These are phyloP conservation scores for Scomber scombrus DNA, from an alignment of 2,113 vertebrate species.

Conservation along the genomic window DNA sequence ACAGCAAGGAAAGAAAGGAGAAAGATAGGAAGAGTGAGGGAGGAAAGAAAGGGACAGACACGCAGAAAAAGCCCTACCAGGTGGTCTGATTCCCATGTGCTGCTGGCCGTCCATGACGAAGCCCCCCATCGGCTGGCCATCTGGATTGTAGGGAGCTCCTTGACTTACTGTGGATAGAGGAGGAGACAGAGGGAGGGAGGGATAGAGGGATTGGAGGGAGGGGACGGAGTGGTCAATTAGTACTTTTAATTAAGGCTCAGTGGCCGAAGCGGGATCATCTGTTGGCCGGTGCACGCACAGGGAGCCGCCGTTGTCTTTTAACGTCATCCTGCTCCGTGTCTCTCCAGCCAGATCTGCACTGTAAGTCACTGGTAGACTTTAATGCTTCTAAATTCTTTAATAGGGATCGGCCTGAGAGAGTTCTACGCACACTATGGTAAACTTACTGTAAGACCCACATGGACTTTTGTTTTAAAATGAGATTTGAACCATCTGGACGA, in stretches of 20 bases:
- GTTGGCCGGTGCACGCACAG: conserved; percentile 74
- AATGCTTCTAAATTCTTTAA: conserved; percentile 63
- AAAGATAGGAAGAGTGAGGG: conserved; percentile 30
- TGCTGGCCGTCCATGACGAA: conserved; percentile 99
- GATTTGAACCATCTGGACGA: conserved; percentile 34
- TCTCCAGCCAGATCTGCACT: conserved; percentile 25
- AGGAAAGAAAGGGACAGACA: conserved; percentile 67
- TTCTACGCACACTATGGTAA: conserved; percentile 16
- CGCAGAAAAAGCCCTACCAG: conserved; percentile 89
- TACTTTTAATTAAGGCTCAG: conserved; percentile 87
- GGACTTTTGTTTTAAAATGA: conserved; percentile 22
- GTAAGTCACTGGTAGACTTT: conserved; percentile 66
- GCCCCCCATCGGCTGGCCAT: conserved; percentile 99
- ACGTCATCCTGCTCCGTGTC: conserved; percentile 50
- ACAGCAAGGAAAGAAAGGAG: conserved; percentile 13
- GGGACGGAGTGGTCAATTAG: conserved; percentile 84
- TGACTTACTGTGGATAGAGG: conserved; percentile 94
- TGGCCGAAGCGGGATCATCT: conserved; percentile 81
- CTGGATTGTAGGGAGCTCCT: conserved; percentile 98
- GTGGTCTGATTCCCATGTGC: conserved; percentile 99
- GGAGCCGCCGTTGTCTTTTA: conserved; percentile 61
- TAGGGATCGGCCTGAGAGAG: conserved; percentile 49
- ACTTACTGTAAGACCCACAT: neutral
- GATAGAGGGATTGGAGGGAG: conserved; percentile 74
- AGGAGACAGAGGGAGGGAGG: conserved; percentile 76